Evolutionary conservation across 2,113 vertebrate genomes (phyloP), one percentile per base, ranked within the genome.

Genomic region (Thryonomys swinderianus): DNA sequence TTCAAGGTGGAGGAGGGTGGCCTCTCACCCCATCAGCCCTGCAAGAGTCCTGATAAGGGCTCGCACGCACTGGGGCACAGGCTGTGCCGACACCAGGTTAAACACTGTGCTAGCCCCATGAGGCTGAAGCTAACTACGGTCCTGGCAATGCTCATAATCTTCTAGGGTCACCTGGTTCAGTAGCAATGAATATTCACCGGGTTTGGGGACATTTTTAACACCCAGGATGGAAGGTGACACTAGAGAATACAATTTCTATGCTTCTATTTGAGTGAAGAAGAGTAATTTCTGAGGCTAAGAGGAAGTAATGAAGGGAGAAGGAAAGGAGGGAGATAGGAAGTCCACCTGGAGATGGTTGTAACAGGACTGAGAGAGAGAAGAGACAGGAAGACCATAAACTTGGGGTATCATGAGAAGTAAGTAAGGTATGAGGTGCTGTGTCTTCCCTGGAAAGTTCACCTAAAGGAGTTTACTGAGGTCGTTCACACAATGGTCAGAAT

Each of bases 31-130:
- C 25, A 12, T 7, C 80, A 34, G 2, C 16, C 45, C 30, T 32
- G 13, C 61, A 5, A 62, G 34, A 92, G 74, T 12, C 30, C 21
- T 34, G 27, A 27, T 1, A 37, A 86, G 40, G 48, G 34, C 18
- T 48, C 34, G 48, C 5, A 0, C 16, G 51, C 32, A 6, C 1
- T 13, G 25, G 45, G 51, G 23, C 16, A 16, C 9, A 3, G 20
- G 30, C 11, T 25, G 37, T 10, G n/a, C 69, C 53, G 25, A 61
- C 14, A 23, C 17, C 45, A 34, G 1, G 0, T 6, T 7, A 30
- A 69, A 55, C 27, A 34, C 53, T 37, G 8, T 2, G 21, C 13
- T 13, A 8, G 27, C 20, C 85, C 55, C 16, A 40, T 27, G 34
- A 57, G 12, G 40, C 66, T 32, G 25, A 17, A 67, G 74, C 82